A percentile compares a stretch with the other conserved stretches of the same genome.
phyloP scores from a whole-genome alignment of 2,797 vertebrate genomes.

The Enteromius paludinosus region DNA sequence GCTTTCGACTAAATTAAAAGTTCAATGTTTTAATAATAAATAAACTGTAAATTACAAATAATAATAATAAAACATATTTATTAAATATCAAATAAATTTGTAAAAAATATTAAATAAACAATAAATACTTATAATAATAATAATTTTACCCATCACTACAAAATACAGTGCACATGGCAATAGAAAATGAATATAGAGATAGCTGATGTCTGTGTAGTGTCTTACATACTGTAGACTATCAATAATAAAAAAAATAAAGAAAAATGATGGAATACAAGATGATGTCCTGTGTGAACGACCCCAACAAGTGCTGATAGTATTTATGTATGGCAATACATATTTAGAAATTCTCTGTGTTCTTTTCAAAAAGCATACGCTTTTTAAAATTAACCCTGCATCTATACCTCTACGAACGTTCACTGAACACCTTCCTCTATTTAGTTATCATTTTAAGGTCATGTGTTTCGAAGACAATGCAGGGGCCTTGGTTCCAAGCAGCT shows the following conservation, averaged over 20 bases:
- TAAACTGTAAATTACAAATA: too few relatives aligned
- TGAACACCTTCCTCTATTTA: background rate
- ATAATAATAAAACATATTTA: background rate
- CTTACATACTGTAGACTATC: background rate
- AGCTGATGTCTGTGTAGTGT: background rate
- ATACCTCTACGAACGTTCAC: background rate
- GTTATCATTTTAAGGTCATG: conserved; percentile 47
- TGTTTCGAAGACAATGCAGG: conserved; percentile 51
- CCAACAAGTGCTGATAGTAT: background rate
- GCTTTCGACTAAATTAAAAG: background rate
- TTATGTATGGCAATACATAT: background rate
- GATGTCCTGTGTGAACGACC: conserved; percentile 11
- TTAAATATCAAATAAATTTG: background rate
- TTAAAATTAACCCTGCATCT: background rate
- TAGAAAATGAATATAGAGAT: background rate
- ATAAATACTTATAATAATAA: too few relatives aligned
- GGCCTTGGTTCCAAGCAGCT: conserved; percentile 46
- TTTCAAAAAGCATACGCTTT: background rate
- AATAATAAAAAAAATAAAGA: background rate
- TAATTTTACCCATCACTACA: background rate
- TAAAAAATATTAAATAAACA: too few relatives aligned
- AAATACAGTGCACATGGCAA: background rate
- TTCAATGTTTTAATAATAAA: background rate
- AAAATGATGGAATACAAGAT: background rate
- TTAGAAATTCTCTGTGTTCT: background rate